These are phyloP conservation scores for Gryon sp. DNA, from an alignment of 1,140 invertebrate genomes.

Conservation along the genomic window DNA sequence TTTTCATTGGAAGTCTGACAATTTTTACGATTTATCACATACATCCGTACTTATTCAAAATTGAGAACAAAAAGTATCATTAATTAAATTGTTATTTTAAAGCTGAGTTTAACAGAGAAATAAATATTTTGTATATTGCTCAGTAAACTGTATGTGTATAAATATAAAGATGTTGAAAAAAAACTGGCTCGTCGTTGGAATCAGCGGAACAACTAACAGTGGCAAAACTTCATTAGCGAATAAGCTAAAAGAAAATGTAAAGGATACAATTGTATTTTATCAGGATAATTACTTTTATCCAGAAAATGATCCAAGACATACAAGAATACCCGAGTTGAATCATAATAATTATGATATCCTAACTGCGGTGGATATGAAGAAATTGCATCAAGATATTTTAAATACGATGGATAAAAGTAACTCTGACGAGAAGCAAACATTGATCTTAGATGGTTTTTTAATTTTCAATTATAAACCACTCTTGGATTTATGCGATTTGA, in stretches of 20 bases:
- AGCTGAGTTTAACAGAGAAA: too few species aligned
- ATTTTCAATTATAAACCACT: constrained; percentile 86
- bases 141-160: too few species aligned
- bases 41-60: constrained; percentile 54
- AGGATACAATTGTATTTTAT: constrained; percentile 82
- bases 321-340: constrained; percentile 83
- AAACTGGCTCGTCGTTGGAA: constrained; percentile 85
- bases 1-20: constrained; percentile 84
- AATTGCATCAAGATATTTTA: constrained; percentile 83
- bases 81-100: not conserved
- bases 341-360: constrained; percentile 90
- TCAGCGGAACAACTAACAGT: constrained; percentile 88
- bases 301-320: constrained; percentile 84
- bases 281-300: constrained; percentile 90
- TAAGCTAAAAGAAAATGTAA: constrained; percentile 79
- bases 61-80: constrained; percentile 55
- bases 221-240: constrained; percentile 88
- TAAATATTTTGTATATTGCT: too few species aligned
- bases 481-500: constrained; percentile 83
- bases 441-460: constrained; percentile 89
- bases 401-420: constrained; percentile 57
- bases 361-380: constrained; percentile 86
- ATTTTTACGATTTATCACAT: constrained; percentile 84
- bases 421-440: constrained; percentile 76
- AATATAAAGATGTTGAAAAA: constrained; percentile 65